Base-by-base conservation (phyloP, 2,888 invertebrate genomes). In the Hypolimnas misippus region DNA sequence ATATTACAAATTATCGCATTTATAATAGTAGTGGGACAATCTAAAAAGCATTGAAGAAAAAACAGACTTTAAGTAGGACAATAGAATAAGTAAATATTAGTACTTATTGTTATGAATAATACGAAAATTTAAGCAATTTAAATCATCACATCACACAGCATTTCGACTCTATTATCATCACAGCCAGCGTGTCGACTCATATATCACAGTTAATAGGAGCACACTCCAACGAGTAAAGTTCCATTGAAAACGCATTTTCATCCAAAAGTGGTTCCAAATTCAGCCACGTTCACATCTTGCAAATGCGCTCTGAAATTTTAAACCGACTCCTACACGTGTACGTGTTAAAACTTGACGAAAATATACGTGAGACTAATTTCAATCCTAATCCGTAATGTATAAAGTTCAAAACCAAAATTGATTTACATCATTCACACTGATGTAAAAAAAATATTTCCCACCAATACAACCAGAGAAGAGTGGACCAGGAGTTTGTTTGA, bases 401-500 rank as follows among this genome's bases (percentile, higher is more conserved):
- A 46, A 46, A 33, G 46, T 46, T 14, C 1, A 19, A 35, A 57
- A 50, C 46, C 10, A 14, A 38, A 38, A 8, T n/a, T n/a, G 6
- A 4, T 25, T 21, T 38, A 25, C 10, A 57, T 33, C 40, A 42
- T 52, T 46, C 42, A 50, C 57, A 35, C 25, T 25, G 21, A 62
- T 44, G 50, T 42, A 56, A 59, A 54, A 54, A 61, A 60, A 57
- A 55, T 57, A 46, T 46, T 58, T 58, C 73, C 69, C 67, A 79
- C 77, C 70, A 75, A 78, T 77, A 77, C 77, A 77, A 77, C 73
- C 73, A 75, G 73, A 79, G 72, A 79, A 70, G 73, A 76, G 70
- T 77, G 72, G 79, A 78, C 76, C 76, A 76, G 77, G 78, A 81
- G 81, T 83, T 82, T 82, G 81, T 83, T 83, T 81, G 82, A 83